Base-by-base conservation (phyloP, 2,113 vertebrate genomes). In the Brachyhypopomus gauderio region DNA sequence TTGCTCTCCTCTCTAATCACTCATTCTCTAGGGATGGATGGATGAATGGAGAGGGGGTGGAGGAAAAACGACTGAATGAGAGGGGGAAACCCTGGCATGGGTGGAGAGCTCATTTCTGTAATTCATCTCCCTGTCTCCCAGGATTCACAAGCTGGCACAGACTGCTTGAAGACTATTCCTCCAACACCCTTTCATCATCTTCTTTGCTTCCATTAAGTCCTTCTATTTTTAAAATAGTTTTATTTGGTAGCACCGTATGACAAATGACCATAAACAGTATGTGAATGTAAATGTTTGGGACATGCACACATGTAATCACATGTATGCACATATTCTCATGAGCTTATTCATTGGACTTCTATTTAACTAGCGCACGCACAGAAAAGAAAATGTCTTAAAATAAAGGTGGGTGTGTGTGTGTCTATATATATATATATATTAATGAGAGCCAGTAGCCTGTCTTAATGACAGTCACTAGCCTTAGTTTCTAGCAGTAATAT, bases 31-130 rank as follows among this genome's bases (percentile, higher is more conserved):
- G 88, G 79, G 91, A 82, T 79, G 55, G 75, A 62, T 72, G 79
- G 83, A 80, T 81, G 79, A 82, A 82, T 79, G 67, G 77, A 78
- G 79, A 82, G 80, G 69, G 80, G 59, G 71, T 74, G 71, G 71
- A 74, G 60, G 22, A 75, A 77, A 82, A 67, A 60, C 48, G 64
- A 72, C 72, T 82, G 72, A 75, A 85, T 76, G 72, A 79, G 80
- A 74, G 74, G 87, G 87, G 83, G 87, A 89, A 90, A 91, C 89
- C 91, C 90, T 92, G 92, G 91, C 91, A 92, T 91, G 90, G 90
- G 89, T 88, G 88, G 85, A 90, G 89, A 91, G 92, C 91, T 92
- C 89, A 91, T 92, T 93, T 93, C 90, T 91, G 89, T 92, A 91
- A 93, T 93, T 92, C 91, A 92, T 91, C 62, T 84, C 86, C 76